A percentile compares a stretch with the other conserved stretches of the same genome.
Conservation (phyloP, 2,797 vertebrate genomes). For the Molothrus aeneus region DNA sequence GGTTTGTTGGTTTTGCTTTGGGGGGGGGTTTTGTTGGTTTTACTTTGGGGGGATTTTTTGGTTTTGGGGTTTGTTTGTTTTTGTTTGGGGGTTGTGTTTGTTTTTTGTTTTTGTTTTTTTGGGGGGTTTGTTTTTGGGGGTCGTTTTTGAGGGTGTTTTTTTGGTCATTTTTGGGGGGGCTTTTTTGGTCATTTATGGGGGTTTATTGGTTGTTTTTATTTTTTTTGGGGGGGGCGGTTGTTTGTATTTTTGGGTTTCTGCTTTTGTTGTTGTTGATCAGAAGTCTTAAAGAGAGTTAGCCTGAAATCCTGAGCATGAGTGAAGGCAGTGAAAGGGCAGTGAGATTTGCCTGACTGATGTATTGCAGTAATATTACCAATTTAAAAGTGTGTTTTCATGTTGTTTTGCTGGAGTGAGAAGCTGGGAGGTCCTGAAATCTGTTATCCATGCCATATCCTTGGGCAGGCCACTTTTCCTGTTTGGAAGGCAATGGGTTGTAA, state of each 20-base stretch:
- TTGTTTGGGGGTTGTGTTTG: no score
- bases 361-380: neutral
- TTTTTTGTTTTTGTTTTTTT: no score
- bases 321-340: neutral
- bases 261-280: neutral
- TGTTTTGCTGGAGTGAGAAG: neutral
- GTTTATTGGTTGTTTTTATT: no score
- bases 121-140: no score
- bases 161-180: no score
- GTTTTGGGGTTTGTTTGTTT: no score
- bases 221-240: no score
- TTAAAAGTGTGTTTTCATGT: neutral
- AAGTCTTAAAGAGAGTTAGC: neutral
- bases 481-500: neutral
- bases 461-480: neutral
- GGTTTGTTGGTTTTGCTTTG: neutral
- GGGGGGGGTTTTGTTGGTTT: neutral
- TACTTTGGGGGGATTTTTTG: no score
- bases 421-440: neutral
- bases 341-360: neutral
- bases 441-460: fast-evolving
- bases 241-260: no score
- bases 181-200: no score
- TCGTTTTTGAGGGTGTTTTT: no score
- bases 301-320: neutral